Evolutionary conservation across 2,113 vertebrate genomes (phyloP).

Genomic region (Siniperca knerii): DNA sequence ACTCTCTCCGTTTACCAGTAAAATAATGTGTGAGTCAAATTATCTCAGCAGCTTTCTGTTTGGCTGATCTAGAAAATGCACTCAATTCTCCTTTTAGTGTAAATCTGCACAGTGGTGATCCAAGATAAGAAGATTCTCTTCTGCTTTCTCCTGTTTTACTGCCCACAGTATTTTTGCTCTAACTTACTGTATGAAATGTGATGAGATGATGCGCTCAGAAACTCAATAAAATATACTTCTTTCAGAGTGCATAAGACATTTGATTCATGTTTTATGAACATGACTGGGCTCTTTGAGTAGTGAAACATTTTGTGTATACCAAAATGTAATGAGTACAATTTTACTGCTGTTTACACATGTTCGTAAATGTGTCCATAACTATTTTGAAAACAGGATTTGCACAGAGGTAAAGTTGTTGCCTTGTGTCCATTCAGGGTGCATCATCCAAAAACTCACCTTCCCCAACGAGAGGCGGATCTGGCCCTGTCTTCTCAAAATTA

Average conservation of each 20-base stretch:
- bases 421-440: background rate
- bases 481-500: conserved; percentile 97
- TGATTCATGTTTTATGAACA: background rate
- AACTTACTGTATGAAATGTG: background rate
- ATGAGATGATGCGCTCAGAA: background rate
- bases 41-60: background rate
- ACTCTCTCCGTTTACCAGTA: background rate
- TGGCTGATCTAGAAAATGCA: background rate
- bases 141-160: conserved; percentile 23
- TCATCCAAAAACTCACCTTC: conserved; percentile 63
- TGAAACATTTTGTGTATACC: background rate
- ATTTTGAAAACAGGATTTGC: background rate
- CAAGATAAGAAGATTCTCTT: conserved; percentile 6
- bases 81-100: conserved; percentile 30
- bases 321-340: background rate
- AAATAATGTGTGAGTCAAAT: background rate
- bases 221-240: background rate
- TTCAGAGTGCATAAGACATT: background rate
- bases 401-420: background rate
- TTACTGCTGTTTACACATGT: background rate
- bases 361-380: background rate
- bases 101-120: background rate
- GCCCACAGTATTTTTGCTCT: background rate
- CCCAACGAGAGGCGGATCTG: conserved; percentile 88
- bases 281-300: background rate